phyloP scores from a whole-genome alignment of 1,140 invertebrate species.

The Leptinotarsa defecta region DNA sequence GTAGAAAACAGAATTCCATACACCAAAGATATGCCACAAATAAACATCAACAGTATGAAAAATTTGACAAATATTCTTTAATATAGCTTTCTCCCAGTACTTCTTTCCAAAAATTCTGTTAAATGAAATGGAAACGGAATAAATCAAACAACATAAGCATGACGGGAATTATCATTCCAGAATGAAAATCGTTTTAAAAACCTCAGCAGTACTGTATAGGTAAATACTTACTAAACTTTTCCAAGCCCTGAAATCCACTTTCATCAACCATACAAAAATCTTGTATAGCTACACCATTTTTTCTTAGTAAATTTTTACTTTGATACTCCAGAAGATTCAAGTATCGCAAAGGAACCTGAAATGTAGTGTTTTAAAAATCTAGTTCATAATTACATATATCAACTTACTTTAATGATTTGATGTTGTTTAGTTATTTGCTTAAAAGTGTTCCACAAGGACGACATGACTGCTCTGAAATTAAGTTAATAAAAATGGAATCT shows the following conservation, averaged over 20 bases:
- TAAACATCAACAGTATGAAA: no score
- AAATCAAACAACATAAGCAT: no score
- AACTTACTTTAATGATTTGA: slow-evolving; percentile 28
- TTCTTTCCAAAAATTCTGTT: no score
- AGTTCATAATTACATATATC: neutral
- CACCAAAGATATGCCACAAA: no score
- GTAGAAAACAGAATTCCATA: no score
- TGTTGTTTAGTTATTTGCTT: slow-evolving; percentile 12
- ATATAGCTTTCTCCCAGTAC: no score
- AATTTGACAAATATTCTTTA: no score
- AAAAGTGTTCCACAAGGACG: slow-evolving; percentile 32
- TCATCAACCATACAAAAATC: slow-evolving; percentile 88
- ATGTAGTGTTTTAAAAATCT: neutral
- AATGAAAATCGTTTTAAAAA: no score
- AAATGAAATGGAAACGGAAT: no score
- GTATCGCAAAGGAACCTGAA: slow-evolving; percentile 57
- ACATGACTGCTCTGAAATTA: slow-evolving; percentile 9
- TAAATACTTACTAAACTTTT: slow-evolving; percentile 75
- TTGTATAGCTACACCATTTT: slow-evolving; percentile 91
- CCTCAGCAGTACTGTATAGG: no score
- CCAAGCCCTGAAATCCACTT: slow-evolving; percentile 70
- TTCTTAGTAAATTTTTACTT: slow-evolving; percentile 89
- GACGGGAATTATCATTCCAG: no score
- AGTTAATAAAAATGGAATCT: slow-evolving; percentile 9
- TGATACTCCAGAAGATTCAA: slow-evolving; percentile 98